Base-by-base conservation (phyloP, 2,888 invertebrate genomes). In the Periphyllus acericola region DNA sequence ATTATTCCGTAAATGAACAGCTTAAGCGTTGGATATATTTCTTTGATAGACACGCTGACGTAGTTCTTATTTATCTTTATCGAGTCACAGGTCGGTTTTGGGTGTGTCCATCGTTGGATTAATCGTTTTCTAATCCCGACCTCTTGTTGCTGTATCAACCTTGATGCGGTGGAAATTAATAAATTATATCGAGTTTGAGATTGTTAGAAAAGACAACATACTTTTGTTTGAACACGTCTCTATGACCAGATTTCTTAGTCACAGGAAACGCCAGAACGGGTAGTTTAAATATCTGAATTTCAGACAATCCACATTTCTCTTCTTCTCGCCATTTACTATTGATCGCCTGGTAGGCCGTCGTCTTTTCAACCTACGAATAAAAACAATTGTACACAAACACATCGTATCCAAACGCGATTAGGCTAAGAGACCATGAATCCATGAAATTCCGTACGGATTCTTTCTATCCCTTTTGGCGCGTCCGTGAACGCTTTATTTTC, bases 271-370 rank as follows among this genome's bases (percentile, higher is more conserved):
- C 92, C 89, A 93, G 92, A 91, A 92, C 92, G 82, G 94, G 94
- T 90, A 94, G 90, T 89, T 92, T 92, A 91, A 94, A 94, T 1
- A 94, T 93, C 89, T 93, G 93, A 90, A 95, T 94, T 91, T 95
- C 95, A 88, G 93, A 93, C 40, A 95, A 91, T 0, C 94, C 94
- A 90, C 95, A 95, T 91, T 95, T 95, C 91, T 95, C 94, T 21
- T 93, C 93, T 91, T 95, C 95, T 32, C 92, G 92, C 90, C 94
- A 95, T 86, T 93, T 94, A 91, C 94, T 94, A 32, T 93, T 93
- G 0, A 95, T 93, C 55, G 95, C 92, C 91, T 94, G 94, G 91
- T 95, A 95, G 0, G 94, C 94, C 0, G 93, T 93, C 0, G 94
- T 93, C 1, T 93, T 92, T 91, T 95, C 95, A 91, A 94, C 94